phyloP scores from a whole-genome alignment of 2,888 invertebrate species.

The Drosophila nr. medialis region DNA sequence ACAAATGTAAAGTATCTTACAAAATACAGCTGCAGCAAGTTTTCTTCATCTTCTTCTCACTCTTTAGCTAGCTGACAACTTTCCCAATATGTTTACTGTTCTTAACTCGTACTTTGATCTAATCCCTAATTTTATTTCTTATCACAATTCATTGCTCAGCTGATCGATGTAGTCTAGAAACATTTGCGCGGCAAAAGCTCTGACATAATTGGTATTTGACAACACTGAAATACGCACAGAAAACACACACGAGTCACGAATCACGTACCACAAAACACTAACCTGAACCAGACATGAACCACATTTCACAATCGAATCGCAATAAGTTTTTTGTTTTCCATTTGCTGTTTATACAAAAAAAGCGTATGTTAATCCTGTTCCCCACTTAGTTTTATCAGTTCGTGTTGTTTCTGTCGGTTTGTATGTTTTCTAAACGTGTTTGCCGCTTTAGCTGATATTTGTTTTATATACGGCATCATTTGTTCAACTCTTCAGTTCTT shows the following conservation, averaged over 20 bases:
- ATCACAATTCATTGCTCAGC: constrained; percentile 29
- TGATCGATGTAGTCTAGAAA: constrained; percentile 40
- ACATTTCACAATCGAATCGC: constrained; percentile 32
- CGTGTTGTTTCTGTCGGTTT: constrained; percentile 70
- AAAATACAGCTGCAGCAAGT: constrained; percentile 40
- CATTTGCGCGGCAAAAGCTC: constrained; percentile 57
- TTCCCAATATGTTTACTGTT: constrained; percentile 24
- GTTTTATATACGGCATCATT: constrained; percentile 42
- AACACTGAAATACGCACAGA: constrained; percentile 42
- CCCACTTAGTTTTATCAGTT: constrained; percentile 56
- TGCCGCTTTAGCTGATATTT: constrained; percentile 55
- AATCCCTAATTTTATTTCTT: constrained; percentile 27
- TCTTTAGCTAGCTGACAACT: constrained; percentile 41
- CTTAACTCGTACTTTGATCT: constrained; percentile 30
- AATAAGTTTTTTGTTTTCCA: constrained; percentile 52
- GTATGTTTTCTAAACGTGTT: constrained; percentile 74
- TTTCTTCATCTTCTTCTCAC: constrained; percentile 28
- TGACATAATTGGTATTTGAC: constrained; percentile 79
- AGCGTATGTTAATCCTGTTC: constrained; percentile 46
- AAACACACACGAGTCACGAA: constrained; percentile 25
- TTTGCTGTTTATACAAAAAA: constrained; percentile 64
- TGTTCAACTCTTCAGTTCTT: constrained; percentile 30
- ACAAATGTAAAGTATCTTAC: constrained; percentile 49
- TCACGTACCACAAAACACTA: constrained; percentile 11
- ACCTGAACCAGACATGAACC: constrained; percentile 30